These are phyloP conservation scores for Diplosoma virens DNA, from an alignment of 23 tunicate species.

Conservation along the genomic window DNA sequence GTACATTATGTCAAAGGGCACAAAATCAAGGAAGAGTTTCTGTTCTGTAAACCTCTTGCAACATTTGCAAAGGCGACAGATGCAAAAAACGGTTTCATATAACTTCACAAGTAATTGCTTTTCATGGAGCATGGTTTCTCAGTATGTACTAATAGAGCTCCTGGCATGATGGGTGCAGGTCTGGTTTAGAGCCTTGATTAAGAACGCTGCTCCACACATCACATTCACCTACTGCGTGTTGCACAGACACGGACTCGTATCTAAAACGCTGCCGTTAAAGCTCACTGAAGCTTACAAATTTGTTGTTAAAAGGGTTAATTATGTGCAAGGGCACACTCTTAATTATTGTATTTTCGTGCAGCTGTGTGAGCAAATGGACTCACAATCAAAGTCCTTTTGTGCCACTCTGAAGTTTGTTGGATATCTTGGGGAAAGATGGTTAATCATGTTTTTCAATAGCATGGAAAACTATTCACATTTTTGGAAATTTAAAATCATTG, in stretches of 20 bases:
- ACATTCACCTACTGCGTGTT: constrained; percentile 35
- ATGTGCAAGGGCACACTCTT: constrained; percentile 35
- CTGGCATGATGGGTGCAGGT: constrained; percentile 45
- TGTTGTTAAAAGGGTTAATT: constrained; percentile 46
- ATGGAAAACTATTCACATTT: no score
- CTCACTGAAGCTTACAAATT: constrained; percentile 38
- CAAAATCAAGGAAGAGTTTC: constrained; percentile 47
- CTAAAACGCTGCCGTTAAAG: constrained; percentile 19
- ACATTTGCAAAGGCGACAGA: constrained; percentile 38
- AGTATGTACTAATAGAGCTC: constrained; percentile 42
- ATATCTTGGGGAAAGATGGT: constrained; percentile 4
- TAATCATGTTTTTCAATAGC: constrained; percentile 17
- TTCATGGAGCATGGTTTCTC: constrained; percentile 32
- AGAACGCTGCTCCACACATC: constrained; percentile 28
- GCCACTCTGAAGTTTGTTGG: constrained; percentile 30
- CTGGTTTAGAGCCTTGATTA: constrained; percentile 51
- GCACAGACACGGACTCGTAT: constrained; percentile 21
- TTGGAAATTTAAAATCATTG: no score
- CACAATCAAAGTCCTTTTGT: constrained; percentile 32
- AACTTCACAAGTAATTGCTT: constrained; percentile 25
- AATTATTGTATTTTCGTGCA: constrained; percentile 42
- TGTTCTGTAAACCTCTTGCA: constrained; percentile 51
- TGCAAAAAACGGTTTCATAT: constrained; percentile 25
- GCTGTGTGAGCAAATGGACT: constrained; percentile 46
- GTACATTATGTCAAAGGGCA: constrained; percentile 56